phyloP scores from a whole-genome alignment of 2,113 vertebrate genomes.

The Oncorhynchus tshawytscha region DNA sequence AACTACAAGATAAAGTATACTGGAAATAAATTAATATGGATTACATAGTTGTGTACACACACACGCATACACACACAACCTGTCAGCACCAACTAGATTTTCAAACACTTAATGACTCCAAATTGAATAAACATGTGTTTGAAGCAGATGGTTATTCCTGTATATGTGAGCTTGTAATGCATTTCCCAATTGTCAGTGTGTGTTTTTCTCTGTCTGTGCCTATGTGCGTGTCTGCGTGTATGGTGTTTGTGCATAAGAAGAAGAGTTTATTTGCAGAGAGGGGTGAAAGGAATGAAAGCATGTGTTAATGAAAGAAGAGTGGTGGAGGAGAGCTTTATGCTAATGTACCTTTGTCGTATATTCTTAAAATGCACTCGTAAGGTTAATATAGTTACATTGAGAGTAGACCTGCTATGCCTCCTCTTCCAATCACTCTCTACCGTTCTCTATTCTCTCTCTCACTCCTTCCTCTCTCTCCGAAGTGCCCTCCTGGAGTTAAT shows the following conservation, averaged over 20 bases:
- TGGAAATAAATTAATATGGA: too few species aligned
- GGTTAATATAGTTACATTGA: too few species aligned
- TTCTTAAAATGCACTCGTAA: background rate
- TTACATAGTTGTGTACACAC: background rate
- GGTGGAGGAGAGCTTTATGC: slow-evolving; percentile 46
- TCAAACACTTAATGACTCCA: slow-evolving; percentile 3
- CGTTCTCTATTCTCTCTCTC: too few species aligned
- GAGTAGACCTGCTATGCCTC: too few species aligned
- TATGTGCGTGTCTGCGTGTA: too few species aligned
- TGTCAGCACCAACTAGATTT: background rate
- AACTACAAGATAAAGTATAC: too few species aligned
- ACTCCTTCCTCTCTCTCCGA: background rate
- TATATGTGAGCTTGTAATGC: background rate
- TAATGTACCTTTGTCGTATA: slow-evolving; percentile 31
- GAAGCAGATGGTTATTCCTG: slow-evolving; percentile 36
- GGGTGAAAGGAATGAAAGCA: slow-evolving; percentile 44
- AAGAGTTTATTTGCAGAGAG: slow-evolving; percentile 4
- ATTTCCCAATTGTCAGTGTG: slow-evolving; percentile 31
- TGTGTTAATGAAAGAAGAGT: slow-evolving; percentile 49
- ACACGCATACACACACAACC: background rate
- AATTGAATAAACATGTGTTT: slow-evolving; percentile 33
- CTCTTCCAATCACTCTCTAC: too few species aligned
- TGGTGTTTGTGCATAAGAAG: too few species aligned
- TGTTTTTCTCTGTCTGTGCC: slow-evolving; percentile 5
- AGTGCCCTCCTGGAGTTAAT: slow-evolving; percentile 17